Conservation (phyloP, 2,113 vertebrate genomes). For the Passer domesticus region DNA sequence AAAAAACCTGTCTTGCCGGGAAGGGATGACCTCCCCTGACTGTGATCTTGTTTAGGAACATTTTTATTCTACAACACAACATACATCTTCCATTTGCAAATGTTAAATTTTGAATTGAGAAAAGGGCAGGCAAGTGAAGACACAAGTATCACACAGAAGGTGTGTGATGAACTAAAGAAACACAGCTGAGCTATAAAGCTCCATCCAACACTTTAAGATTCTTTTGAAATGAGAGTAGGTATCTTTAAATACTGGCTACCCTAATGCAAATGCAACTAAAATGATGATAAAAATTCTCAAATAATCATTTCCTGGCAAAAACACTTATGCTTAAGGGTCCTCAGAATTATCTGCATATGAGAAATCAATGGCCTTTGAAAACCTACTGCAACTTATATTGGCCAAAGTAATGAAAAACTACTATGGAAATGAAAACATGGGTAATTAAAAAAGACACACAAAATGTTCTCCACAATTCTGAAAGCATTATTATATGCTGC, state of each 20-base stretch:
- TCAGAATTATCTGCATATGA: neutral
- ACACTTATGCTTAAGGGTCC: neutral
- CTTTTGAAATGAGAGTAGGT: neutral
- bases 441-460: neutral
- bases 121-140: neutral
- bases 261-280: neutral
- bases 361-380: neutral
- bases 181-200: neutral
- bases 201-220: neutral
- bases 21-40: neutral
- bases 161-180: neutral
- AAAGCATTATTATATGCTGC: neutral
- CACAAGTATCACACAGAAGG: neutral
- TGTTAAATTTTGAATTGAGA: neutral
- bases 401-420: neutral
- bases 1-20: neutral
- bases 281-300: neutral
- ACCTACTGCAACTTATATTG: neutral
- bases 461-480: neutral
- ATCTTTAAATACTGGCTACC: neutral
- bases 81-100: neutral
- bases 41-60: neutral
- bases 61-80: neutral
- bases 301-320: conserved; percentile 28
- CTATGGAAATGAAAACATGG: neutral